phyloP scores from a whole-genome alignment of 2,113 vertebrate species.

The Mustelus asterias region DNA sequence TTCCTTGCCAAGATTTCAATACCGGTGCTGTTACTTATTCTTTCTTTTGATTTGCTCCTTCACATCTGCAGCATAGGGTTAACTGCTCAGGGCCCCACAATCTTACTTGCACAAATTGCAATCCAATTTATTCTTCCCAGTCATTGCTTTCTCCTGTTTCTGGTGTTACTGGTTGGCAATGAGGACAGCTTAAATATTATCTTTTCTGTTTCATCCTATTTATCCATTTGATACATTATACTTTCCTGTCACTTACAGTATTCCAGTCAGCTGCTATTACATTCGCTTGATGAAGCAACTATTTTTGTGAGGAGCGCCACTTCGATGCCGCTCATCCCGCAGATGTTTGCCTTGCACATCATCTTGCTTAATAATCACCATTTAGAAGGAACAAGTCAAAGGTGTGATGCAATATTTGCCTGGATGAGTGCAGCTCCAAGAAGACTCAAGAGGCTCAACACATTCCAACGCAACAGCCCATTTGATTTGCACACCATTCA shows the following conservation, averaged over 20 bases:
- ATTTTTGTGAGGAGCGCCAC: neutral
- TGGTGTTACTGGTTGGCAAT: neutral
- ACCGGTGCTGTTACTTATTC: neutral
- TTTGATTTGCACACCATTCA: neutral
- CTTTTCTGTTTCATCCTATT: neutral
- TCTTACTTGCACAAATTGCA: neutral
- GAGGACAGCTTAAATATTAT: neutral
- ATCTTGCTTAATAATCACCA: neutral
- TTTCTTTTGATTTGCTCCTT: constrained; percentile 21
- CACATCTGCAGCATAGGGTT: neutral
- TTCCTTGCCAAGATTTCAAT: constrained; percentile 5
- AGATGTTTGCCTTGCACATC: neutral
- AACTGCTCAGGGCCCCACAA: neutral
- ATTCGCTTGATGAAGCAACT: neutral
- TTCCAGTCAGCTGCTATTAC: neutral
- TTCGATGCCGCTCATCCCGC: neutral
- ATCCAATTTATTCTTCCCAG: neutral
- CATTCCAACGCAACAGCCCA: neutral
- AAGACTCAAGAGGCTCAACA: neutral
- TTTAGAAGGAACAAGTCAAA: neutral
- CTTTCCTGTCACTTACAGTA: neutral
- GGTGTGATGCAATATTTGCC: neutral
- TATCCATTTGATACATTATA: neutral
- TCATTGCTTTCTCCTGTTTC: neutral
- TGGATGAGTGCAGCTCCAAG: neutral